These are phyloP conservation scores for Hemibagrus wyckioides DNA, from an alignment of 2,113 vertebrate species.

Conservation along the genomic window DNA sequence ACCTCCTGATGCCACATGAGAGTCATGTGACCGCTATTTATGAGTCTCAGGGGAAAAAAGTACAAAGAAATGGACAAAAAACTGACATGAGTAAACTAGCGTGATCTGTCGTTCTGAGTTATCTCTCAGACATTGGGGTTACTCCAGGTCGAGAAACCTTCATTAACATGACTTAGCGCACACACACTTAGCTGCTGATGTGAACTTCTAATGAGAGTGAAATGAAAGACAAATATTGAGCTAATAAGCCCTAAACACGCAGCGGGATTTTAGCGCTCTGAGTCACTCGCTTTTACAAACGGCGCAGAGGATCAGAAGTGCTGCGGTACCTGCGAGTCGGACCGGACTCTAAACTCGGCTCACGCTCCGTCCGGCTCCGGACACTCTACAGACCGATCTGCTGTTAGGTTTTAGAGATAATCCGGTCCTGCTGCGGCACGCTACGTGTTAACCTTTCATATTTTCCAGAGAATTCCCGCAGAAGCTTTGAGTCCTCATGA, in stretches of 20 bases:
- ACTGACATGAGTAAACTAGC: neutral
- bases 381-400: neutral
- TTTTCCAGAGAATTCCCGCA: neutral
- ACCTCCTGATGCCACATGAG: neutral
- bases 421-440: neutral
- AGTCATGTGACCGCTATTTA: neutral
- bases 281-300: neutral
- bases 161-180: neutral
- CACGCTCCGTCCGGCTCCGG: neutral
- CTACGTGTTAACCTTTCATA: neutral
- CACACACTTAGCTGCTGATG: neutral
- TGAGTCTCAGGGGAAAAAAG: no score
- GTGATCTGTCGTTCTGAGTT: neutral
- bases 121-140: neutral
- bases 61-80: neutral
- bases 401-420: neutral
- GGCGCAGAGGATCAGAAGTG: neutral
- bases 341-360: neutral
- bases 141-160: neutral
- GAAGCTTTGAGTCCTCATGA: conserved; percentile 29
- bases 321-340: neutral
- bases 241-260: neutral
- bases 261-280: neutral
- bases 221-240: conserved; percentile 5
- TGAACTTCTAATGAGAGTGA: neutral